phyloP scores from a whole-genome alignment of 1,140 invertebrate genomes.

The Drosophila repletoides region DNA sequence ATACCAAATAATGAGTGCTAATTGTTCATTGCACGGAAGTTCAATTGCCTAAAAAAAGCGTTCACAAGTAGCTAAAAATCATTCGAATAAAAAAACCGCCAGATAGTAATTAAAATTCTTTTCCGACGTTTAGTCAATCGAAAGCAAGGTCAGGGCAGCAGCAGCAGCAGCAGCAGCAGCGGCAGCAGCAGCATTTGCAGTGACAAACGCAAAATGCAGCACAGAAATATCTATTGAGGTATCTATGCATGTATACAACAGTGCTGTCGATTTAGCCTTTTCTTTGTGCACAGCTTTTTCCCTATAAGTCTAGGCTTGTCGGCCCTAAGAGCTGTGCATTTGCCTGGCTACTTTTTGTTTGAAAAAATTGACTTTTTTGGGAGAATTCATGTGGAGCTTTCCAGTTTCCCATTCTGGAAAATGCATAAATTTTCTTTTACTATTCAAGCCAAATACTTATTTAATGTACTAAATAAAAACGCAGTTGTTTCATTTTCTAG shows the following conservation, averaged over 20 bases:
- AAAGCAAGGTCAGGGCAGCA: conserved; percentile 74
- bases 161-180: conserved; percentile 43
- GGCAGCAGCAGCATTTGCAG: conserved; percentile 28
- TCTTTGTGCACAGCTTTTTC: too few relatives aligned
- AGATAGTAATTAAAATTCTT: conserved; percentile 59
- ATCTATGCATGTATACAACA: background rate
- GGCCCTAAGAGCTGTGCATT: too few relatives aligned
- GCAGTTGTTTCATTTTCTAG: too few relatives aligned
- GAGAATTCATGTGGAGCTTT: too few relatives aligned
- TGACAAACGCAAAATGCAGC: conserved; percentile 54
- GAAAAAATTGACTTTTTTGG: too few relatives aligned
- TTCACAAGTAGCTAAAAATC: conserved; percentile 10
- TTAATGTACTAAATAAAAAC: too few relatives aligned
- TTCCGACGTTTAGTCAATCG: conserved; percentile 33
- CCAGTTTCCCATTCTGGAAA: too few relatives aligned
- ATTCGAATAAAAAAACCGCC: conserved; percentile 9
- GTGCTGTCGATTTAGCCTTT: too few relatives aligned
- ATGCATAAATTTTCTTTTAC: too few relatives aligned
- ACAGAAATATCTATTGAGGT: background rate
- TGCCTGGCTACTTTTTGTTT: too few relatives aligned
- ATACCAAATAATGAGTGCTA: conserved; percentile 69
- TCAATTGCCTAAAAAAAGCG: conserved; percentile 14
- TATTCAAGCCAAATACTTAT: too few relatives aligned
- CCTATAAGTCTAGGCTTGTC: too few relatives aligned
- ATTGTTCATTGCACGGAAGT: conserved; percentile 65